Evolutionary conservation across 2,797 vertebrate genomes (phyloP).

Genomic region (Champsocephalus esox): DNA sequence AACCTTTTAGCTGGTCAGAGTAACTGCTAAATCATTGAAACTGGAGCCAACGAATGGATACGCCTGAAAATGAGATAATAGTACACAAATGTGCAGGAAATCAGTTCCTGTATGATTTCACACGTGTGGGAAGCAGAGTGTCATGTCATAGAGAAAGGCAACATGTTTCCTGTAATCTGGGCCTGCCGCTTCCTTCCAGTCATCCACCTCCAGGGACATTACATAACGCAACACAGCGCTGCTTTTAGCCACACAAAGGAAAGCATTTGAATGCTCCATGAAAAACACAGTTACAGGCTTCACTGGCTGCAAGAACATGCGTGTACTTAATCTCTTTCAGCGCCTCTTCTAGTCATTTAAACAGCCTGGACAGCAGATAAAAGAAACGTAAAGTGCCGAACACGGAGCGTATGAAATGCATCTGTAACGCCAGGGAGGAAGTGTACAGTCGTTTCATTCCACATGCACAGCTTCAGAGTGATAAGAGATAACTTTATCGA

Average conservation of each 20-base stretch:
- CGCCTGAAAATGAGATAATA: constrained; percentile 18
- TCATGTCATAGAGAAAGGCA: constrained; percentile 41
- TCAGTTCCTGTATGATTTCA: constrained; percentile 35
- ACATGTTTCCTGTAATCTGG: constrained; percentile 34
- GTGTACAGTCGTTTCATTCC: constrained; percentile 35
- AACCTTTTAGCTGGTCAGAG: background rate
- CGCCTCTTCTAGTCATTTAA: constrained; percentile 33
- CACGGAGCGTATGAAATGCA: background rate
- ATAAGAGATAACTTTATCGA: constrained; percentile 32
- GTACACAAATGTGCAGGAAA: background rate
- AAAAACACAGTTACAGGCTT: constrained; percentile 55
- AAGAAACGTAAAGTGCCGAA: constrained; percentile 16
- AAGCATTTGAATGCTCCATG: constrained; percentile 46
- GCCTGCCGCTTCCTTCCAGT: constrained; percentile 52
- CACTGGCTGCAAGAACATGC: constrained; percentile 38
- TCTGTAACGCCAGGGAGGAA: background rate
- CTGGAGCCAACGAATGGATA: background rate
- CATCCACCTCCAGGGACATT: constrained; percentile 72
- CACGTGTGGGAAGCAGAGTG: constrained; percentile 57
- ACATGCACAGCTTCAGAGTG: constrained; percentile 18
- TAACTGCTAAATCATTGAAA: background rate
- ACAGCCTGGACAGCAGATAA: constrained; percentile 39
- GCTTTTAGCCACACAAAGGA: constrained; percentile 70
- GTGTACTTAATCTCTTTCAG: constrained; percentile 42
- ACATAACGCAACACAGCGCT: constrained; percentile 50